These are phyloP conservation scores for Microcebus ravelobensis DNA, from an alignment of 2,113 vertebrate genomes.

Conservation along the genomic window DNA sequence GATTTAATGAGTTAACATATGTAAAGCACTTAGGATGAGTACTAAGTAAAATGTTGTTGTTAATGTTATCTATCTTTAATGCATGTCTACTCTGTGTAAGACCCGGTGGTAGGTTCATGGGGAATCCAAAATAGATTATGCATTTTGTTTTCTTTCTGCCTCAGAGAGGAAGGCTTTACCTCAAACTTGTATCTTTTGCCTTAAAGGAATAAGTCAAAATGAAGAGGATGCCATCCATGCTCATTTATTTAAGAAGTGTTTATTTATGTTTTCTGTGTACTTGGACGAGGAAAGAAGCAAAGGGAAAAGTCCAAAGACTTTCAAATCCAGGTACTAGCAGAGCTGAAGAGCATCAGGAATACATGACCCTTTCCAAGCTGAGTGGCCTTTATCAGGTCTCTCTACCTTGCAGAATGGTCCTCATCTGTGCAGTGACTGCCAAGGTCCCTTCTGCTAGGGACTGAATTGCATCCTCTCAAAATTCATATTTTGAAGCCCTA, in stretches of 20 bases:
- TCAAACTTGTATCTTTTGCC: neutral
- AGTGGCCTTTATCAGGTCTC: neutral
- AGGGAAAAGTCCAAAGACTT: neutral
- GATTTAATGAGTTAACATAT: neutral
- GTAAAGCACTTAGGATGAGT: neutral
- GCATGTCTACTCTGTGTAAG: neutral
- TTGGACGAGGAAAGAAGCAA: neutral
- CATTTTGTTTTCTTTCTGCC: neutral
- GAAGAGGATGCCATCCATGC: neutral
- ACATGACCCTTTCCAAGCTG: neutral
- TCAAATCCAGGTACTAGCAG: neutral
- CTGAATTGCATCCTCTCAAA: no score
- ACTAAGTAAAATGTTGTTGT: neutral
- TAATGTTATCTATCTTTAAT: neutral
- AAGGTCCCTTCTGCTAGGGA: neutral
- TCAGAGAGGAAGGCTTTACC: neutral
- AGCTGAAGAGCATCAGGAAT: neutral
- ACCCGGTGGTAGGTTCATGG: neutral
- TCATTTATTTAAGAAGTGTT: neutral
- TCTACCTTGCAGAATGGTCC: neutral
- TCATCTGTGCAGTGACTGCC: neutral
- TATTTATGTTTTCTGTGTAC: neutral
- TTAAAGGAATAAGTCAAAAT: neutral
- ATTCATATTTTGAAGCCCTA: neutral
- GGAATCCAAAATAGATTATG: neutral